phyloP scores from a whole-genome alignment of 1,140 invertebrate species.

The Brachionus sp. region DNA sequence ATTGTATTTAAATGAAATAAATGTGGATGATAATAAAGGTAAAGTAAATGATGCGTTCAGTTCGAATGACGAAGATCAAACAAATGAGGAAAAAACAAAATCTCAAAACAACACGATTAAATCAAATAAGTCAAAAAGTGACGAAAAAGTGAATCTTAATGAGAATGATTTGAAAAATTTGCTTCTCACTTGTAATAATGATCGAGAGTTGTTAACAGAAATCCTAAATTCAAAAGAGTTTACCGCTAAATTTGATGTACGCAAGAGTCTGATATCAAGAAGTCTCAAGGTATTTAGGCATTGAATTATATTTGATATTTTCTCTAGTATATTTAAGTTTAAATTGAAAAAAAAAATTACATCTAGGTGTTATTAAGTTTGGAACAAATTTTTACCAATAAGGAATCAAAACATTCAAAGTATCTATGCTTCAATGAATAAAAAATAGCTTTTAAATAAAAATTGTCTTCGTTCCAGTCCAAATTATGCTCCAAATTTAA shows the following conservation, averaged over 20 bases:
- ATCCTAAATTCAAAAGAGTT: conserved; percentile 19
- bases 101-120: background rate
- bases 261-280: background rate
- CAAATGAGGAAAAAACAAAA: background rate
- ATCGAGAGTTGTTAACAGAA: background rate
- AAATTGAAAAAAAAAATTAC: no score
- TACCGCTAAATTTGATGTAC: background rate
- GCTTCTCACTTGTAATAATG: conserved; percentile 2
- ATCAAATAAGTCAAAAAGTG: background rate
- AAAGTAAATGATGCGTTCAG: background rate
- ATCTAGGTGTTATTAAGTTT: no score
- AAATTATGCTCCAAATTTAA: no score
- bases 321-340: no score
- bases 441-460: no score
- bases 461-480: no score
- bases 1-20: background rate
- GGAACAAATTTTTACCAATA: no score
- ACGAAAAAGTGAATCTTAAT: background rate
- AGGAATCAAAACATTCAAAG: no score
- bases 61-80: background rate
- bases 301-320: no score
- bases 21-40: background rate
- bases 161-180: conserved; percentile 31
- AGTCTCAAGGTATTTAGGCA: background rate
- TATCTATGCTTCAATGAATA: no score